Base-by-base conservation (phyloP, 2,888 invertebrate genomes). In the Spatulosminthurus flaviceps region DNA sequence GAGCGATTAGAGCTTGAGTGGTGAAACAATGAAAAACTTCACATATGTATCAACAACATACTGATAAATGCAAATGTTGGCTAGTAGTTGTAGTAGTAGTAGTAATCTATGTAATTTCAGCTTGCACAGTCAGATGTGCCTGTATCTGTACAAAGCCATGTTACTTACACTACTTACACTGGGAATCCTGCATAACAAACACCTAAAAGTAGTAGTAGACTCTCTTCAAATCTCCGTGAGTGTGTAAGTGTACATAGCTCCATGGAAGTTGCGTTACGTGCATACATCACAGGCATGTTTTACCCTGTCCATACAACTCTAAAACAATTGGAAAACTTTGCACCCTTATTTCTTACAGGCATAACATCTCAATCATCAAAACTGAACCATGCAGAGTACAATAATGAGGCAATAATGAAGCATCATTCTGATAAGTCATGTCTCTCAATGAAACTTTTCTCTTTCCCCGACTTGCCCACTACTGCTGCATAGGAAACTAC, bases 391-490 rank as follows among this genome's bases (percentile, higher is more conserved):
- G 76, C 61, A 69, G 79, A 41, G 76, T 22, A 66, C n/a, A 79
- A 71, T 79, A 80, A 80, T 80, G 74, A 80, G 74, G 71, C 71
- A 80, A 80, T 77, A 77, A 80, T 80, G 72, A 77, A 79, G 67
- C 73, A 79, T 79, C 79, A 80, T 72, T 70, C 72, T 69, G 77
- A 74, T 75, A 74, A 79, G 75, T 64, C 64, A 75, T 66, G 75
- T 34, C 75, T 66, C 66, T 64, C 29, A 66, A 75, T 66, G 66
- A 66, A 66, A 24, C 41, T 66, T 34, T 66, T 26, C 66, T 34
- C 61, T 22, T 51, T 51, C 51, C 51, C 51, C 51, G 51, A 51
- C 51, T 41, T 19, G 16, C 16, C 16, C 16, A 51, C 51, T n/a
- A n/a, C n/a, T n/a, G n/a, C n/a, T n/a, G n/a, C n/a, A n/a, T n/a